Conservation (phyloP, 2,797 vertebrate species). For the Leucoraja ocellata region DNA sequence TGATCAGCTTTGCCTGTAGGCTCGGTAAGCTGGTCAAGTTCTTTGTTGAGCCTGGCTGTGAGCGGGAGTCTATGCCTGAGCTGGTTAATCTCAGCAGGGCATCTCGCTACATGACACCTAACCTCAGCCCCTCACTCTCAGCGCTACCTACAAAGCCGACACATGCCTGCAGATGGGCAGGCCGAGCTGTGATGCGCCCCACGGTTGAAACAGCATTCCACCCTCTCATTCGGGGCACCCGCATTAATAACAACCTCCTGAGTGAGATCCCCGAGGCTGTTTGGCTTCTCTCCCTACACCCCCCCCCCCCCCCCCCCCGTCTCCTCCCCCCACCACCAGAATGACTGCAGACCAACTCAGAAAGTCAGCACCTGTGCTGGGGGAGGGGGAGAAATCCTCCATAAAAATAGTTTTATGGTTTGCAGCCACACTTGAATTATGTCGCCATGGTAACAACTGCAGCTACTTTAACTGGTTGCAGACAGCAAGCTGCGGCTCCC, state of each 20-base stretch:
- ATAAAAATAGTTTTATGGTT: constrained; percentile 25
- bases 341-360: not conserved
- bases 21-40: not conserved
- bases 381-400: not conserved
- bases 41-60: not conserved
- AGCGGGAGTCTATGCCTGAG: not conserved
- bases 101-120: not conserved
- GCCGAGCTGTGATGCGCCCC: not conserved
- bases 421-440: constrained; percentile 1
- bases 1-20: not conserved
- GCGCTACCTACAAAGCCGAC: too few relatives aligned
- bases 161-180: not conserved
- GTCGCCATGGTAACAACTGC: constrained; percentile 13
- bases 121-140: not conserved
- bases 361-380: not conserved
- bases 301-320: not conserved
- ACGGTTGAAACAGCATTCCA: not conserved
- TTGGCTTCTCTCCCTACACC: too few relatives aligned
- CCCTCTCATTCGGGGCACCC: not conserved
- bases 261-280: not conserved
- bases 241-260: not conserved
- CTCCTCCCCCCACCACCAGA: not conserved
- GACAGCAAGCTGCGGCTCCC: not conserved
- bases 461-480: constrained; percentile 20
- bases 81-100: not conserved